phyloP scores from a whole-genome alignment of 2,113 vertebrate species.

The Heteronetta atricapilla region DNA sequence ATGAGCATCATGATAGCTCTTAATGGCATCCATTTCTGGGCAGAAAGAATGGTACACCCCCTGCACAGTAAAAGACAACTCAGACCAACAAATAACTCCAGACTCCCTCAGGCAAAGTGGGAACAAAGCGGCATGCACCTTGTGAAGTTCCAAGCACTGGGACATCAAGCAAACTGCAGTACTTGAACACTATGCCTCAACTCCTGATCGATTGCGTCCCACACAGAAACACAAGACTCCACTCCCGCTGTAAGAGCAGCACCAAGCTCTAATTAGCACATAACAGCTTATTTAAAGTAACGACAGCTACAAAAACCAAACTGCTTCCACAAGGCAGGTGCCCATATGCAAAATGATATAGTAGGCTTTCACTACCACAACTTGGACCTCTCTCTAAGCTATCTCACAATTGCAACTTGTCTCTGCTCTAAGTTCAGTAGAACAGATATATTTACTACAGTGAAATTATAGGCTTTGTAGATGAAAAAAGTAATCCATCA shows the following conservation, averaged over 20 bases:
- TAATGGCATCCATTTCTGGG: background rate
- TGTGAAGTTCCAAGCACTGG: background rate
- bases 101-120: background rate
- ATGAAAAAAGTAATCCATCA: background rate
- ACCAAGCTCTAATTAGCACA: background rate
- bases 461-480: background rate
- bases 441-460: background rate
- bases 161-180: background rate
- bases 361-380: background rate
- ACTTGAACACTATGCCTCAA: background rate
- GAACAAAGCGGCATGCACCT: background rate
- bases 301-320: background rate
- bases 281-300: conserved; percentile 13
- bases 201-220: background rate
- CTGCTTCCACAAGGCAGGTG: background rate
- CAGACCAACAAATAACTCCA: conserved; percentile 20
- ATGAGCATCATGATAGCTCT: background rate
- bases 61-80: background rate
- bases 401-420: background rate
- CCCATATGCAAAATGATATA: background rate
- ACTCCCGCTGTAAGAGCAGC: background rate
- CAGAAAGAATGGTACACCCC: background rate
- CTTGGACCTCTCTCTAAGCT: background rate
- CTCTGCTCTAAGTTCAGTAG: background rate
- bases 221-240: background rate